These are phyloP conservation scores for Podargus strigoides DNA, from an alignment of 2,797 vertebrate species.

Conservation along the genomic window DNA sequence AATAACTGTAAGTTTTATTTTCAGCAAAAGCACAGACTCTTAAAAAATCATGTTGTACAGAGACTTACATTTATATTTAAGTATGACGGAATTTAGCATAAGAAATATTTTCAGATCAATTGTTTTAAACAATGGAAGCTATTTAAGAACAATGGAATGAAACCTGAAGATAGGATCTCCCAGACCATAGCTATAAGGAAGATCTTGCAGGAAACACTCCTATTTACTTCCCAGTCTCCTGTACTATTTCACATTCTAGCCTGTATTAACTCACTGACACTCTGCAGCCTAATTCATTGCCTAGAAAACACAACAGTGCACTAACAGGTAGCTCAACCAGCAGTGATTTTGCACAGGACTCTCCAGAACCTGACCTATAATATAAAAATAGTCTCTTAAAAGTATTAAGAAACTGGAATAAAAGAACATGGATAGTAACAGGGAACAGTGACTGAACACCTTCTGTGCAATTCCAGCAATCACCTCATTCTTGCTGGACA, in stretches of 20 bases:
- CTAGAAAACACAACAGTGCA: background rate
- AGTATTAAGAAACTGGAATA: background rate
- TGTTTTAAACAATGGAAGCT: background rate
- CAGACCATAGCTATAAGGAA: background rate
- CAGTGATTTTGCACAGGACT: background rate
- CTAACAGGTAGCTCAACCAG: background rate
- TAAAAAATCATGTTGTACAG: background rate
- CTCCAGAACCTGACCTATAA: background rate
- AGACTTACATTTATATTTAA: background rate
- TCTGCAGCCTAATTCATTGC: background rate
- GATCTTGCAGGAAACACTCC: background rate
- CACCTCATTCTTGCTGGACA: background rate
- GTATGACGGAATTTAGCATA: background rate
- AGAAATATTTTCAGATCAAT: background rate
- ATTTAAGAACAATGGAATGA: background rate
- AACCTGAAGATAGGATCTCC: background rate
- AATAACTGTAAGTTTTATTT: background rate
- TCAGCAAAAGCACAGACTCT: background rate
- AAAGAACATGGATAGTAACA: background rate
- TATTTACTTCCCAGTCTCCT: background rate
- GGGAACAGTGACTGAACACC: background rate
- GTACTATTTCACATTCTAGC: background rate
- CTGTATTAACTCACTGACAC: background rate
- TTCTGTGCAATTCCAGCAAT: background rate
- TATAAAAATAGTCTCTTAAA: background rate